Percentiles rank a stretch among this genome's conserved stretches.
Conservation (phyloP, 2,797 vertebrate genomes). For the Epinephelus malabaricus region DNA sequence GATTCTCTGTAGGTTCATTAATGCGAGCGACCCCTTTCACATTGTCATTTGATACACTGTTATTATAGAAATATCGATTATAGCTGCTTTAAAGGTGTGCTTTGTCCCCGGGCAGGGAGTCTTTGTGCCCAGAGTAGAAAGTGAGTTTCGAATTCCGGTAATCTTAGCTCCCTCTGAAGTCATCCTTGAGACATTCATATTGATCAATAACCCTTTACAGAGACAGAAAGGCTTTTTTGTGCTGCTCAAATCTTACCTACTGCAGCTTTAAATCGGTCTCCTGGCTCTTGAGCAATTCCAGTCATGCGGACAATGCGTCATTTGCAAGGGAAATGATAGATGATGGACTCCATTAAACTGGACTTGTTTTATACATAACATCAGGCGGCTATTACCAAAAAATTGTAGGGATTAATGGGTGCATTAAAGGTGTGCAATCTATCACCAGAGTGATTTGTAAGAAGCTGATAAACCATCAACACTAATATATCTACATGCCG, state of each 20-base stretch:
- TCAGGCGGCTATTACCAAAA: slow-evolving; percentile 41
- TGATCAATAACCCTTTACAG: slow-evolving; percentile 46
- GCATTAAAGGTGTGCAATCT: slow-evolving; percentile 48
- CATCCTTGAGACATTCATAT: slow-evolving; percentile 46
- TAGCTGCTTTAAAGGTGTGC: neutral
- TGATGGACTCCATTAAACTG: slow-evolving; percentile 63
- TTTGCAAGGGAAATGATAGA: slow-evolving; percentile 61
- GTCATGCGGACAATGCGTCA: slow-evolving; percentile 41
- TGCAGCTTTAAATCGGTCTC: slow-evolving; percentile 32
- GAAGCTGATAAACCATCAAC: slow-evolving; percentile 61
- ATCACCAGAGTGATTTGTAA: slow-evolving; percentile 56
- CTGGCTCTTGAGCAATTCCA: slow-evolving; percentile 37
- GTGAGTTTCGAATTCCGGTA: slow-evolving; percentile 32
- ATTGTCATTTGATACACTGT: slow-evolving; percentile 9
- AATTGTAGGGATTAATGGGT: slow-evolving; percentile 57
- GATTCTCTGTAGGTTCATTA: neutral
- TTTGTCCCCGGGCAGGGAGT: neutral
- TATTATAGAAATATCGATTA: slow-evolving; percentile 14
- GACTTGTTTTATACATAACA: slow-evolving; percentile 67
- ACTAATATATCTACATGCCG: slow-evolving; percentile 36
- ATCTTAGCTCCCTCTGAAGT: slow-evolving; percentile 40
- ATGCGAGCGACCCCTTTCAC: neutral
- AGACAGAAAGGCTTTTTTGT: slow-evolving; percentile 31
- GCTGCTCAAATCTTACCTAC: slow-evolving; percentile 41
- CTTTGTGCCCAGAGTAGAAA: slow-evolving; percentile 9